Evolutionary conservation across 2,797 vertebrate genomes (phyloP).

Genomic region (Peromyscus aztecus): DNA sequence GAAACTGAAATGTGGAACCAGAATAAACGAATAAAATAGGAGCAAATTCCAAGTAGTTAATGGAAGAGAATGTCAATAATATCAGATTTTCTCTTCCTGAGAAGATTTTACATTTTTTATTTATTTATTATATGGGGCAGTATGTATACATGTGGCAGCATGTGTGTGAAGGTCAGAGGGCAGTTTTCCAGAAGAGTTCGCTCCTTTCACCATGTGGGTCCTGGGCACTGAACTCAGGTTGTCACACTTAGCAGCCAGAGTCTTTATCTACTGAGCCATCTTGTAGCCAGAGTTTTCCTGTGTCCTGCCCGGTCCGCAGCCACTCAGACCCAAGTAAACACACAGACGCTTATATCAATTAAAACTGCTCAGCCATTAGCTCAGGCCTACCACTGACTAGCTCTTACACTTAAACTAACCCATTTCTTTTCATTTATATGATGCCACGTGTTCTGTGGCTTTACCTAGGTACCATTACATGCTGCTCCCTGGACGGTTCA

Average conservation of each 20-base stretch:
- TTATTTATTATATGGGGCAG: neutral
- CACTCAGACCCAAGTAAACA: no score
- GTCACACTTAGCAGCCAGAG: neutral
- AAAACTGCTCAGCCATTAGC: no score
- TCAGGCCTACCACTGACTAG: no score
- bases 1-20: neutral
- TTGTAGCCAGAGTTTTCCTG: no score
- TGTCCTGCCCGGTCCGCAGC: no score
- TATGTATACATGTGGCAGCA: neutral
- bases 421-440: no score
- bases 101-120: neutral
- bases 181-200: neutral
- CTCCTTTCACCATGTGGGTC: neutral
- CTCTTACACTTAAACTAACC: no score
- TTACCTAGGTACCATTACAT: no score
- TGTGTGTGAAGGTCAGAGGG: neutral
- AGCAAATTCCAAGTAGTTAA: neutral
- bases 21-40: neutral
- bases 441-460: no score
- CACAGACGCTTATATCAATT: no score
- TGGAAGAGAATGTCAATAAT: neutral
- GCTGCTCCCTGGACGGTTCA: no score
- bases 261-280: neutral
- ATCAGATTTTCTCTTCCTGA: neutral
- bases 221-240: neutral